Conservation (phyloP, 2,888 invertebrate genomes). For the Tachystola acroxantha region DNA sequence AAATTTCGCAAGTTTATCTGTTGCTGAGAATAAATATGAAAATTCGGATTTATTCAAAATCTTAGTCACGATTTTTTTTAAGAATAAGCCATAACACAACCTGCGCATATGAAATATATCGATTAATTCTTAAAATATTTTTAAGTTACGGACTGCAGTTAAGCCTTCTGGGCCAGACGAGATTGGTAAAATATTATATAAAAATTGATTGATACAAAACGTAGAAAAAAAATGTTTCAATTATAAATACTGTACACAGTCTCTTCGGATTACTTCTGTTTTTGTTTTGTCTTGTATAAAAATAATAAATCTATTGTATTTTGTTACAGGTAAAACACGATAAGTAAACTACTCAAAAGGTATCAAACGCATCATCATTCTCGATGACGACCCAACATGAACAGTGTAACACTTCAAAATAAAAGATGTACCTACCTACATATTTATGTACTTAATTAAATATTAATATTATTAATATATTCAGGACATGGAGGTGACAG, state of each 20-base stretch:
- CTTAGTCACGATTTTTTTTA: background rate
- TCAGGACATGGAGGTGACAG: conserved; percentile 47
- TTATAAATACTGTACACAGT: no score
- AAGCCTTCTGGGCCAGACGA: no score
- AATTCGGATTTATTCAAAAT: conserved; percentile 8
- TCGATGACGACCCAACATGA: conserved; percentile 17
- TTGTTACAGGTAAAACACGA: background rate
- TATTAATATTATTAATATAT: conserved; percentile 68
- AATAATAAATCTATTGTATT: background rate
- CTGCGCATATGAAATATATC: no score
- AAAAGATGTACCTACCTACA: conserved; percentile 40
- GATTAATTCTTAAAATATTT: no score
- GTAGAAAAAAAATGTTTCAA: no score
- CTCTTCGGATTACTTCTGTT: no score
- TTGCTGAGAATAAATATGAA: conserved; percentile 14
- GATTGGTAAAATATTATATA: no score
- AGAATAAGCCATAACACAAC: no score
- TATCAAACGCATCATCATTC: conserved; percentile 23
- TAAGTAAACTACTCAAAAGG: conserved; percentile 24
- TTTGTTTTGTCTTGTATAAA: background rate
- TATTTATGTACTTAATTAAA: conserved; percentile 46
- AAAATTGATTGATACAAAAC: no score
- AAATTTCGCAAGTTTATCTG: conserved; percentile 18
- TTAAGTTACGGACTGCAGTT: no score
- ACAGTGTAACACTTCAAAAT: conserved; percentile 26